phyloP scores from a whole-genome alignment of 2,113 vertebrate genomes.

The Sakesphorus luctuosus region DNA sequence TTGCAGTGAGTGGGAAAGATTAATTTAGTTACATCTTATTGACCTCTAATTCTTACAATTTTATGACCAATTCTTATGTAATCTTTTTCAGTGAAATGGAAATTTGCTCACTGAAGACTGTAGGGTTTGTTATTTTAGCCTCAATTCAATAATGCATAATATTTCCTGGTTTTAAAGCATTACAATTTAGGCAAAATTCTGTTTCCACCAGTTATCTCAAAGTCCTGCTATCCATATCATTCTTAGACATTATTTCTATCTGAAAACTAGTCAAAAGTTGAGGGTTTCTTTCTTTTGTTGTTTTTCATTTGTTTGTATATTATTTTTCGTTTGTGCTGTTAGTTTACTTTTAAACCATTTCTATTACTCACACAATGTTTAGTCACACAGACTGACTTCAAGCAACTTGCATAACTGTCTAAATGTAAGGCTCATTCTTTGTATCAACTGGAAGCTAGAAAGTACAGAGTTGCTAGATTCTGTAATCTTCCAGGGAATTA shows the following conservation, averaged over 20 bases:
- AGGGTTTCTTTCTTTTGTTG: fast-evolving
- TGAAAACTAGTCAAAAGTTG: background rate
- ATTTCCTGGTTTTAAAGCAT: background rate
- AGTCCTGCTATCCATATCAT: background rate
- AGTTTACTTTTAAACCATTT: background rate
- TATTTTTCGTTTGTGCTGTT: fast-evolving
- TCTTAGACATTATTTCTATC: background rate
- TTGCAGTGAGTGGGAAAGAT: background rate
- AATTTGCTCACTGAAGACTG: background rate
- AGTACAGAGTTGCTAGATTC: background rate
- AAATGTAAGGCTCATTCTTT: background rate
- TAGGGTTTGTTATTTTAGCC: background rate
- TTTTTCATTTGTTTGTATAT: background rate
- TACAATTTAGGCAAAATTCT: background rate
- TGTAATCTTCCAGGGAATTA: background rate
- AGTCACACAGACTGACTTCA: background rate
- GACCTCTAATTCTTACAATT: background rate
- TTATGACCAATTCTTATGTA: background rate
- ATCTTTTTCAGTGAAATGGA: background rate
- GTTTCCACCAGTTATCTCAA: background rate
- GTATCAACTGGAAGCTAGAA: background rate
- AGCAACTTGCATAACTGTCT: background rate
- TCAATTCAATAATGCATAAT: background rate
- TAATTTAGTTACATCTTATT: background rate
- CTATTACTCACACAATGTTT: background rate